Evolutionary conservation across 2,113 vertebrate genomes (phyloP).

Genomic region (Strix uralensis): DNA sequence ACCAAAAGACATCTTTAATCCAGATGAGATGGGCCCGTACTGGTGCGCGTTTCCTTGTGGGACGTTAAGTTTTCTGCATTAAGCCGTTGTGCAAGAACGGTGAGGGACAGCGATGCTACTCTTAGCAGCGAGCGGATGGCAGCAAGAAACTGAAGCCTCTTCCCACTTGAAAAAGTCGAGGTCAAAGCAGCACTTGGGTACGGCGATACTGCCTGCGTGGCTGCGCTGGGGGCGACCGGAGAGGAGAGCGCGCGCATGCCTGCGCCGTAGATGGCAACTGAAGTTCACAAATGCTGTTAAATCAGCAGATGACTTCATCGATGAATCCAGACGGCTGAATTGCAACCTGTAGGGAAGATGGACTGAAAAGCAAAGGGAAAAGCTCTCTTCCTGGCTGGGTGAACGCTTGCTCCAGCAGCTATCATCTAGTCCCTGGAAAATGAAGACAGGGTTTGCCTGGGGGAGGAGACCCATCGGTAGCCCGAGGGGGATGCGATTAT

Average conservation of each 20-base stretch:
- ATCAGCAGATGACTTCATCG: background rate
- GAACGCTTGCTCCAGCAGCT: background rate
- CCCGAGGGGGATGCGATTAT: background rate
- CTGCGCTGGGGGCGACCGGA: background rate
- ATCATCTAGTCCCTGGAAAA: background rate
- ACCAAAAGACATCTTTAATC: conserved; percentile 57
- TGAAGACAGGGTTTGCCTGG: background rate
- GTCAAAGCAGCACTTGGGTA: background rate
- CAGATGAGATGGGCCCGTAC: conserved; percentile 20
- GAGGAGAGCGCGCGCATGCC: rapidly evolving
- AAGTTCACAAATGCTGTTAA: background rate
- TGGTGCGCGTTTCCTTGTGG: background rate
- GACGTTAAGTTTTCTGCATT: background rate
- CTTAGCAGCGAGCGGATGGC: rapidly evolving
- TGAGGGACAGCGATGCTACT: background rate
- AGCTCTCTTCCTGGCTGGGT: background rate
- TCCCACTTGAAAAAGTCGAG: background rate
- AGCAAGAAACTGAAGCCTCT: background rate
- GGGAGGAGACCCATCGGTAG: background rate
- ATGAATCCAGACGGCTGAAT: background rate
- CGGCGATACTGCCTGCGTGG: background rate
- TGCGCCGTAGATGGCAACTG: background rate
- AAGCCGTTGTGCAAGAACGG: background rate
- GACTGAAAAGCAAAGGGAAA: background rate
- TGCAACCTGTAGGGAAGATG: background rate